phyloP scores from a whole-genome alignment of 2,888 invertebrate genomes.

The Drosophila aldrichi region DNA sequence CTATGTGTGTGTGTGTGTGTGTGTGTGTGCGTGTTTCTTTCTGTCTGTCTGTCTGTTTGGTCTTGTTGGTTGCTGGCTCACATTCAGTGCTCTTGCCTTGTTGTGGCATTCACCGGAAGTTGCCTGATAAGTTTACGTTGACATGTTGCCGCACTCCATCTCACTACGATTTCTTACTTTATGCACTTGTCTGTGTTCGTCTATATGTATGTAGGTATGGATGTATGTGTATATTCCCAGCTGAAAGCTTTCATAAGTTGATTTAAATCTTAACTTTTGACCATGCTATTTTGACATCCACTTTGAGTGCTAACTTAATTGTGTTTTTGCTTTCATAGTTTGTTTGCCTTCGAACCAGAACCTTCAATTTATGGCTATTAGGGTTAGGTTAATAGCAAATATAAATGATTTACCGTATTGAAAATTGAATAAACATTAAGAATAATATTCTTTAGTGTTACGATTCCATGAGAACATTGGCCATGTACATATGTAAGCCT shows the following conservation, averaged over 20 bases:
- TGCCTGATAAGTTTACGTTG: slow-evolving; percentile 71
- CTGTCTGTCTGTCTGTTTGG: not conserved
- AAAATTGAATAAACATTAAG: not conserved
- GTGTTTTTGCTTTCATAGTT: not conserved
- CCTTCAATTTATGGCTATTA: slow-evolving; percentile 6
- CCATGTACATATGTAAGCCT: not conserved
- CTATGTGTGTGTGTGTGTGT: not conserved
- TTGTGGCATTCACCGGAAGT: slow-evolving; percentile 70
- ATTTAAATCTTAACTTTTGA: slow-evolving; percentile 70
- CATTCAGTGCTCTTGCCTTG: slow-evolving; percentile 45
- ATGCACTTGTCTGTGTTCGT: not conserved
- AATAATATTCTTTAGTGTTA: not conserved
- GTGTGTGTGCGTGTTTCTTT: not conserved
- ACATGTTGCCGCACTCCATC: slow-evolving; percentile 47
- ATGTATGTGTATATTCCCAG: slow-evolving; percentile 15
- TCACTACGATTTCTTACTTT: slow-evolving; percentile 11
- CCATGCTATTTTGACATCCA: slow-evolving; percentile 33
- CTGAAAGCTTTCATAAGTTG: slow-evolving; percentile 71
- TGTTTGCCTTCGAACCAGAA: not conserved
- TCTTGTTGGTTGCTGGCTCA: slow-evolving; percentile 7
- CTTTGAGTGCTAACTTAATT: slow-evolving; percentile 33
- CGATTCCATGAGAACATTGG: not conserved
- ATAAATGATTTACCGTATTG: not conserved
- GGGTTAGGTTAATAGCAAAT: not conserved
- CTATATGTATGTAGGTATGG: not conserved